Evolutionary conservation across 2,888 invertebrate genomes (phyloP).

Genomic region (Melipona bicolor): DNA sequence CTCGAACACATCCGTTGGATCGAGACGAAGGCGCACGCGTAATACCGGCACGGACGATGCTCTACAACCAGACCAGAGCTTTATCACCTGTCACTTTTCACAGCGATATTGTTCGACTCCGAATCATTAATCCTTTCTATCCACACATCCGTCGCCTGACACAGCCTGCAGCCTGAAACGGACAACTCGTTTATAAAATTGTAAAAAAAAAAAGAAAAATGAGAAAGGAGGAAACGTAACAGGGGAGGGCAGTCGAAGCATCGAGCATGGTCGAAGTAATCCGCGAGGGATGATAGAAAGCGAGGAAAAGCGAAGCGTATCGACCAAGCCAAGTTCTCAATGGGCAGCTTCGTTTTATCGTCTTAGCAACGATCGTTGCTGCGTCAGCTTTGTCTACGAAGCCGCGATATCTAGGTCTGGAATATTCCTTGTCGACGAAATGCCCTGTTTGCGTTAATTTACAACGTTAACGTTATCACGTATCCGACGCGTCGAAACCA

Average conservation of each 20-base stretch:
- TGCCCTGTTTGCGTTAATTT: too few species aligned
- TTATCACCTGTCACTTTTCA: constrained; percentile 2
- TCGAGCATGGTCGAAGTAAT: background rate
- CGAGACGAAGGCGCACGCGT: constrained; percentile 39
- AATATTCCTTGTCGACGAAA: background rate
- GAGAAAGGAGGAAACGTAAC: background rate
- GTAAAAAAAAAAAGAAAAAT: too few species aligned
- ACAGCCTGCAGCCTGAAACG: background rate
- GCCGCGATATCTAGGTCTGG: constrained; percentile 6
- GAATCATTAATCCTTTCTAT: background rate
- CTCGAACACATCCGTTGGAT: constrained; percentile 12
- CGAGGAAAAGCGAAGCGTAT: constrained; percentile 22
- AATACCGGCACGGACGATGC: constrained; percentile 16
- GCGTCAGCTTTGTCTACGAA: constrained; percentile 39
- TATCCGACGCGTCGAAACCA: background rate
- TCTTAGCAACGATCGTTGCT: constrained; percentile 52
- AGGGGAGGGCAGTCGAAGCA: too few species aligned
- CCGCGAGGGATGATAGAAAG: background rate
- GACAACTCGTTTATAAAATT: background rate
- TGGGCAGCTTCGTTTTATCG: constrained; percentile 50
- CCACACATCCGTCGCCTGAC: too few species aligned
- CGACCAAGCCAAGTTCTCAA: constrained; percentile 48
- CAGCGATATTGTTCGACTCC: background rate
- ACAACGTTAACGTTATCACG: too few species aligned
- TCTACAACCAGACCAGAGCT: background rate